These are phyloP conservation scores for Sarcophaga rosellei DNA, from an alignment of 2,888 invertebrate species.

Conservation along the genomic window DNA sequence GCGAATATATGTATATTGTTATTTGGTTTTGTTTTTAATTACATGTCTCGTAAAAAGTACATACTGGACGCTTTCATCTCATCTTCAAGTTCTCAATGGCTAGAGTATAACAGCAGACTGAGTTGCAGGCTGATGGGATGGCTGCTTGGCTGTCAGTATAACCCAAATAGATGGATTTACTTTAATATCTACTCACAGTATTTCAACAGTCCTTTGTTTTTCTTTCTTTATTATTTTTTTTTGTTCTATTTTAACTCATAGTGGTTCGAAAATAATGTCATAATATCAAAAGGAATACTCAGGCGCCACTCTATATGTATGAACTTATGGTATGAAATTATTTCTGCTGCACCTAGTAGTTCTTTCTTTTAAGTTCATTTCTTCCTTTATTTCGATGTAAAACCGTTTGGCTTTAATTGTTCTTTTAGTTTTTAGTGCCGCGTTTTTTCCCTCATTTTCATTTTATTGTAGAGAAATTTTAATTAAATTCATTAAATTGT, in stretches of 20 bases:
- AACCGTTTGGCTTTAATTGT: background rate
- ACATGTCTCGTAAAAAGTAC: background rate
- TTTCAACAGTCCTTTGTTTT: background rate
- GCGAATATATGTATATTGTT: background rate
- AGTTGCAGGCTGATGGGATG: background rate
- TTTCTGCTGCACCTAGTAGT: too few species aligned
- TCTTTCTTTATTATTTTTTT: too few species aligned
- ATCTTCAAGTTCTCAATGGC: background rate
- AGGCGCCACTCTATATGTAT: too few species aligned
- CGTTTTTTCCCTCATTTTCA: background rate
- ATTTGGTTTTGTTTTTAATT: background rate
- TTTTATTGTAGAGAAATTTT: background rate
- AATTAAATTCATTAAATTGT: background rate
- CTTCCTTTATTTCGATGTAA: background rate
- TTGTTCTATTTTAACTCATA: background rate
- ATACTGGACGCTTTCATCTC: background rate
- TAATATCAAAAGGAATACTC: too few species aligned
- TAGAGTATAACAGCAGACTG: background rate
- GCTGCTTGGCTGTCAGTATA: background rate
- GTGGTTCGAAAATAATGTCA: too few species aligned
- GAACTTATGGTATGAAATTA: too few species aligned
- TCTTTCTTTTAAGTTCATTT: background rate
- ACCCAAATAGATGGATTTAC: background rate
- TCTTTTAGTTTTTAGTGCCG: background rate
- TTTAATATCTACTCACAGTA: too few species aligned